Percentiles rank a stretch among this genome's conserved stretches.
phyloP scores from a whole-genome alignment of 2,888 invertebrate genomes.

The Mantis religiosa region DNA sequence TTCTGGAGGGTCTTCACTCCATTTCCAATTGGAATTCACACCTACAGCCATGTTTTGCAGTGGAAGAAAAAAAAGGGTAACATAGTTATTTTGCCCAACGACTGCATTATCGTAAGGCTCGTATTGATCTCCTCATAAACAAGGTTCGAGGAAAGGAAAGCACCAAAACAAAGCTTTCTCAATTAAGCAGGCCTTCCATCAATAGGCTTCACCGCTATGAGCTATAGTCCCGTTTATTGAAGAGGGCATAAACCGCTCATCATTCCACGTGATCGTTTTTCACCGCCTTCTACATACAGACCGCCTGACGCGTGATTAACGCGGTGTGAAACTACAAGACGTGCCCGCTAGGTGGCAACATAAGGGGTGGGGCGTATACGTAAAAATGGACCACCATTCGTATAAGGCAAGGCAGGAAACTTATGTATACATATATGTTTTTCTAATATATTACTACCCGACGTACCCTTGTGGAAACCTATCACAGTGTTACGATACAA shows the following conservation, averaged over 20 bases:
- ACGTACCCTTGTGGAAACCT: neutral
- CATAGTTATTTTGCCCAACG: neutral
- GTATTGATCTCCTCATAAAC: neutral
- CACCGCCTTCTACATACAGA: slow-evolving; percentile 19
- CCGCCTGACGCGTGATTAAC: slow-evolving; percentile 29
- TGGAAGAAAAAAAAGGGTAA: neutral
- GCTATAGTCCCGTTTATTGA: neutral
- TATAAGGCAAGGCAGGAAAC: neutral
- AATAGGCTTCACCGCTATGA: neutral
- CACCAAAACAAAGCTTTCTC: neutral
- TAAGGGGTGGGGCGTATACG: neutral
- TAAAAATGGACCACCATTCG: neutral
- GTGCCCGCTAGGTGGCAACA: slow-evolving; percentile 17
- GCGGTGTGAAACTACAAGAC: slow-evolving; percentile 22
- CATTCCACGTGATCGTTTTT: slow-evolving; percentile 6
- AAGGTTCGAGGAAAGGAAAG: neutral
- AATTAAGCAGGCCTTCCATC: neutral
- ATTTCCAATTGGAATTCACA: neutral
- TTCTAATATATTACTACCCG: neutral
- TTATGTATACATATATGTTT: neutral
- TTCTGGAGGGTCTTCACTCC: neutral
- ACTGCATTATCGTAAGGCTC: neutral
- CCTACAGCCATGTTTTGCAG: neutral
- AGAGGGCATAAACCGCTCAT: neutral
- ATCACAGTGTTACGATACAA: neutral